Conservation (phyloP, 2,113 vertebrate genomes). For the Tyto alba region DNA sequence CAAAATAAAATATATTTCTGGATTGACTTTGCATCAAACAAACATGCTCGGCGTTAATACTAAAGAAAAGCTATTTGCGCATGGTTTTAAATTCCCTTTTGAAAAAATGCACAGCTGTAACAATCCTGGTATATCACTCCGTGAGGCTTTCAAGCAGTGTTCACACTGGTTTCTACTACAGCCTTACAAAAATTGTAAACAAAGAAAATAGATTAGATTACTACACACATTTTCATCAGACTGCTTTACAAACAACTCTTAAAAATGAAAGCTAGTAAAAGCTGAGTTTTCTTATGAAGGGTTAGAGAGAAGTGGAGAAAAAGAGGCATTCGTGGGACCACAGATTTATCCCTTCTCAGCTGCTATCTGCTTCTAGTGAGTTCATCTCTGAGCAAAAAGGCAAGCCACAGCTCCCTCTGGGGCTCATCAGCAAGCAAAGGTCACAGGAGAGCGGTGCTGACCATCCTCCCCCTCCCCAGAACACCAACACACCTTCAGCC, state of each 20-base stretch:
- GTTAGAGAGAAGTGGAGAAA: background rate
- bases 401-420: slow-evolving; percentile 57
- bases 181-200: background rate
- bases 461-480: background rate
- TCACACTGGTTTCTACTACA: background rate
- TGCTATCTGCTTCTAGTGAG: background rate
- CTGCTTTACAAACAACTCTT: background rate
- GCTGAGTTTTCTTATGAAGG: background rate
- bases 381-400: background rate
- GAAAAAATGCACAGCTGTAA: background rate
- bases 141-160: background rate
- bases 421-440: slow-evolving; percentile 27
- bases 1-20: slow-evolving; percentile 10
- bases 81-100: background rate
- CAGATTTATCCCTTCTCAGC: background rate
- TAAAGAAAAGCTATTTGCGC: background rate
- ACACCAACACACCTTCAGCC: background rate
- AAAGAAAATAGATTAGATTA: background rate
- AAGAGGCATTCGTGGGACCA: background rate
- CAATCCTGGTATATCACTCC: background rate
- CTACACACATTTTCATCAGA: background rate
- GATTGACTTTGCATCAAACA: background rate
- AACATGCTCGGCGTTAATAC: fast-evolving
- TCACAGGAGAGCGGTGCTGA: background rate
- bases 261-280: background rate